These are phyloP conservation scores for Pangasianodon gigas DNA, from an alignment of 2,113 vertebrate species.

Conservation along the genomic window DNA sequence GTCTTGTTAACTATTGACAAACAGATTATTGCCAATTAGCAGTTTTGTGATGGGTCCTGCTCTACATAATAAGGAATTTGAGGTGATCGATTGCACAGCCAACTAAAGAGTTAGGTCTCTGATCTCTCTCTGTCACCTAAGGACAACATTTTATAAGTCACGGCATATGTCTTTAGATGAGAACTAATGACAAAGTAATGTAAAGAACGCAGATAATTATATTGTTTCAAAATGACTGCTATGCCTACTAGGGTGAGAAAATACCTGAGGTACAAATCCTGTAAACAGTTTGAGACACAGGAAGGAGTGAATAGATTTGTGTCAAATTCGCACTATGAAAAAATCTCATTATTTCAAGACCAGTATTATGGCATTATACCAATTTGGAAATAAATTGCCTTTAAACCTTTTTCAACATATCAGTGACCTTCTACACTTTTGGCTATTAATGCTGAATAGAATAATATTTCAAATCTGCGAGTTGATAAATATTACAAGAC, in stretches of 20 bases:
- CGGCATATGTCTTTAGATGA: neutral
- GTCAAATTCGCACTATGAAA: slow-evolving; percentile 7
- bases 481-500: slow-evolving; percentile 61
- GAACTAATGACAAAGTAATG: neutral
- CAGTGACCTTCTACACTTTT: slow-evolving; percentile 46
- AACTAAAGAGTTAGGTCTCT: slow-evolving; percentile 68
- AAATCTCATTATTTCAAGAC: slow-evolving; percentile 33
- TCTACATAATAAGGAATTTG: slow-evolving; percentile 78
- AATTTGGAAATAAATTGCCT: slow-evolving; percentile 43
- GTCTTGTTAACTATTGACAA: slow-evolving; percentile 78
- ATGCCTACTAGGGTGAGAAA: neutral
- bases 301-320: slow-evolving; percentile 6
- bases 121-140: slow-evolving; percentile 56
- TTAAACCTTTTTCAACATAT: slow-evolving; percentile 46
- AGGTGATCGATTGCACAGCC: slow-evolving; percentile 71
- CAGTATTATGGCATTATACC: slow-evolving; percentile 15
- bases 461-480: slow-evolving; percentile 49
- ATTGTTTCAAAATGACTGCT: neutral
- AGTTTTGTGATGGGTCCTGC: slow-evolving; percentile 78
- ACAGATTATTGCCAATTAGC: slow-evolving; percentile 85
- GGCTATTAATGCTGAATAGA: slow-evolving; percentile 52
- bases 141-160: slow-evolving; percentile 47
- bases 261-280: slow-evolving; percentile 15
- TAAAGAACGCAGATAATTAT: neutral
- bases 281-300: neutral